Evolutionary conservation across 2,797 vertebrate species (phyloP).

Genomic region (Tiaroga cobitis): DNA sequence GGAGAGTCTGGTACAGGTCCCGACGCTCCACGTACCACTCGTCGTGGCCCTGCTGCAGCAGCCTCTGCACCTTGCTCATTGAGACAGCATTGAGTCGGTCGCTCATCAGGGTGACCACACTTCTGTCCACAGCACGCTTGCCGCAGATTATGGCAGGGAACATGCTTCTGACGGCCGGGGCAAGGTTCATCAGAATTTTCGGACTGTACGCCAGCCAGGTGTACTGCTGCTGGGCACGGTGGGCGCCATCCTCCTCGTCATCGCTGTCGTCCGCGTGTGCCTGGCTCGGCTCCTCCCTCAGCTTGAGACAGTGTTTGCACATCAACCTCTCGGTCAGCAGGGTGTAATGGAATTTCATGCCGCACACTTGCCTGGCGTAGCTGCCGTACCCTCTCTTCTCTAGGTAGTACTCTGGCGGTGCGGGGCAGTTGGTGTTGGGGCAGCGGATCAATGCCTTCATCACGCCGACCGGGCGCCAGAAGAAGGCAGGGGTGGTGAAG

Average conservation of each 20-base stretch:
- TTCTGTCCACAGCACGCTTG: neutral
- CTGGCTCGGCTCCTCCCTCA: neutral
- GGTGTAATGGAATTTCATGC: no score
- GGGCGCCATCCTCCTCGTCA: no score
- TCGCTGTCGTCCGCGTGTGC: no score
- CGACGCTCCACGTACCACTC: neutral
- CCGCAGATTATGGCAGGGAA: neutral
- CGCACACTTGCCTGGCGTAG: no score
- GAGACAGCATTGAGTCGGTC: neutral
- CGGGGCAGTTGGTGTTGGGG: no score
- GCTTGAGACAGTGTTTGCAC: neutral
- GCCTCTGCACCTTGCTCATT: neutral
- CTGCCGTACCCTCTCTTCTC: no score
- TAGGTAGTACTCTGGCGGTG: no score
- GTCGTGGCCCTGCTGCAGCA: neutral
- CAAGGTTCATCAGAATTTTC: neutral
- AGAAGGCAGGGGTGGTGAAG: no score
- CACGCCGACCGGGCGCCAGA: no score
- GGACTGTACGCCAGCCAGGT: neutral
- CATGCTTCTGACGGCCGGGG: neutral
- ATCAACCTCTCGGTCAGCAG: slow-evolving; percentile 4
- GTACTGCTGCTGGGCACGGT: neutral
- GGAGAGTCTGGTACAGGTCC: no score
- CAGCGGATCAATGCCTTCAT: no score
- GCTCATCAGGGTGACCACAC: neutral